Percentiles rank a stretch among this genome's conserved stretches.
Evolutionary conservation across 2,888 invertebrate genomes (phyloP).

Genomic region (Drosophila multiciliata): DNA sequence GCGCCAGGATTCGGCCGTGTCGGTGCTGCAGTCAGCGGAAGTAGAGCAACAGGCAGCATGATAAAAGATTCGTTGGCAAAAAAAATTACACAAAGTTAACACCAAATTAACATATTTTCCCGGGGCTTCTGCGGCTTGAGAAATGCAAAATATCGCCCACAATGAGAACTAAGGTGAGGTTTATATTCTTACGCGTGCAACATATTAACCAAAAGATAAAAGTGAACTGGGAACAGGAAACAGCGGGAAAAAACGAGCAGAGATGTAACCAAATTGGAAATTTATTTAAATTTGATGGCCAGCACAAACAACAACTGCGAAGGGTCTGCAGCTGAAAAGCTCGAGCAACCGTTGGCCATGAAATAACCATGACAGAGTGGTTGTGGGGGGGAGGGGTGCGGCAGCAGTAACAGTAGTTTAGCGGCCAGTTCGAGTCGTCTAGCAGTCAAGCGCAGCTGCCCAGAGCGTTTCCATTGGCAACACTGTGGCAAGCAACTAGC

Average conservation of each 20-base stretch:
- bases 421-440: slow-evolving; percentile 18
- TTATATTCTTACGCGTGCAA: slow-evolving; percentile 8
- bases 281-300: slow-evolving; percentile 81
- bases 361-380: slow-evolving; percentile 26
- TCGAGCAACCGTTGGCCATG: slow-evolving; percentile 58
- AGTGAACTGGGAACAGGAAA: slow-evolving; percentile 17
- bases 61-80: slow-evolving; percentile 20
- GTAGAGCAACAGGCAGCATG: slow-evolving; percentile 17
- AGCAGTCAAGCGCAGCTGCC: slow-evolving; percentile 8
- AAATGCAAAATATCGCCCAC: slow-evolving; percentile 47
- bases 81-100: slow-evolving; percentile 76
- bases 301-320: slow-evolving; percentile 8
- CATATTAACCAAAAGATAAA: slow-evolving; percentile 56
- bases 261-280: slow-evolving; percentile 69
- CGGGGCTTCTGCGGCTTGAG: slow-evolving; percentile 8
- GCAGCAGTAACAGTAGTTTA: slow-evolving; percentile 10
- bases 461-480: slow-evolving; percentile 18
- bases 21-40: slow-evolving; percentile 86
- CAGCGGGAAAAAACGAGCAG: slow-evolving; percentile 1
- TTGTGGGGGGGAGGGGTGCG: background rate
- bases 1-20: slow-evolving; percentile 88
- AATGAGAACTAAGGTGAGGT: slow-evolving; percentile 13
- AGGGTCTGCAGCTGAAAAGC: slow-evolving; percentile 24
- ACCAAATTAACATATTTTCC: slow-evolving; percentile 75
- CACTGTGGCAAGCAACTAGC: slow-evolving; percentile 36